Evolutionary conservation across 2,797 vertebrate genomes (phyloP).

Genomic region (Buceros bicornis): DNA sequence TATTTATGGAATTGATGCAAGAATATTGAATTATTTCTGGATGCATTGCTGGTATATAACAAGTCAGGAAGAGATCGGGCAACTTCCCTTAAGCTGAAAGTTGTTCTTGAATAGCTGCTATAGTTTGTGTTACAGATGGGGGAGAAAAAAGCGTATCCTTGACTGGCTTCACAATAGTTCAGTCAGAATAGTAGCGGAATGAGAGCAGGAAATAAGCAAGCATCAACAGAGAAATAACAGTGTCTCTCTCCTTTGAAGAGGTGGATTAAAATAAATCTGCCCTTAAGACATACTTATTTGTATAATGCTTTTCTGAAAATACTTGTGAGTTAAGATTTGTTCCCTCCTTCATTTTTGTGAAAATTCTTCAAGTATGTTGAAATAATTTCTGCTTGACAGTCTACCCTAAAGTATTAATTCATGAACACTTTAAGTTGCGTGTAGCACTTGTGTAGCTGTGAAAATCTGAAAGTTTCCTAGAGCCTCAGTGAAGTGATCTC

Average conservation of each 20-base stretch:
- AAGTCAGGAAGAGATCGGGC: neutral
- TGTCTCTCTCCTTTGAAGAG: neutral
- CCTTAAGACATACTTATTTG: neutral
- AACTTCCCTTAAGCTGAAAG: neutral
- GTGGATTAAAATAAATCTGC: neutral
- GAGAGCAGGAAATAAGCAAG: neutral
- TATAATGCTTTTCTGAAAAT: neutral
- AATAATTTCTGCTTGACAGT: neutral
- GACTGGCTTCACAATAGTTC: neutral
- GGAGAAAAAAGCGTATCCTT: neutral
- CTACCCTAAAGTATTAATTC: neutral
- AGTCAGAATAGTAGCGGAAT: neutral
- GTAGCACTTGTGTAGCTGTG: neutral
- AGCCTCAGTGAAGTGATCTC: neutral
- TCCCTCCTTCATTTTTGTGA: neutral
- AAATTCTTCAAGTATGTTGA: neutral
- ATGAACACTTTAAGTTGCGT: neutral
- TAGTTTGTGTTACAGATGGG: neutral
- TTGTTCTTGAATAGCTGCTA: neutral
- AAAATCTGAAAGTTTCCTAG: neutral
- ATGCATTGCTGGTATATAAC: neutral
- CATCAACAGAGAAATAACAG: neutral
- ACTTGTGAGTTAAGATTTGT: neutral
- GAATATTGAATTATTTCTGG: neutral
- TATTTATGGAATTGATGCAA: neutral